Base-by-base conservation (phyloP, 2,888 invertebrate species). In the Geophilus truncorum region DNA sequence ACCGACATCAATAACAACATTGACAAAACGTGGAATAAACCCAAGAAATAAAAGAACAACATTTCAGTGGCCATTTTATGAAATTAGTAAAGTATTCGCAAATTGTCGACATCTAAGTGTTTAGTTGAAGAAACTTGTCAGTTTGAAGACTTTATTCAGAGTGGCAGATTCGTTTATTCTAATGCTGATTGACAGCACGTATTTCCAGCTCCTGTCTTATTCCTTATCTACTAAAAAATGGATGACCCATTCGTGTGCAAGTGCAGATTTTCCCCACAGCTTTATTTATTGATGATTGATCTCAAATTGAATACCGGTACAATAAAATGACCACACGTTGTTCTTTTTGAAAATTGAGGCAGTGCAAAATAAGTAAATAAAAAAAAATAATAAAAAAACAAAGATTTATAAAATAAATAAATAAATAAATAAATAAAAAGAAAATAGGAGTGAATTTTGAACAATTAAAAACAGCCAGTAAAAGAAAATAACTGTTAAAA, bases 131-230 rank as follows among this genome's bases (percentile, higher is more conserved):
- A 62, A 62, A 23, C 6, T 25, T 62, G 62, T 62, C 62, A 62
- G 25, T 9, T 62, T 62, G 23, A 45, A 62, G 62, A 25, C 62
- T 62, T 62, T 62, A 62, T 62, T 62, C 62, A 15, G 23, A 62
- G 25, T 62, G 62, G 25, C 62, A 62, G 62, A 62, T 62, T 62
- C 62, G 62, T 62, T 62, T 62, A 62, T 62, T 25, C 62, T 62
- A 62, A 62, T 23, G 9, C 62, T 62, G 62, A 62, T 25, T 62
- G 62, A 62, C 62, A 62, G 62, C 25, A 62, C 25, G 62, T 25
- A 62, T 62, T 23, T 23, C 23, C 23, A 23, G 62, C 21, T 23
- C 62, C 62, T 25, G 62, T 62, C 62, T 62, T 62, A 62, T 25
- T 62, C 62, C 10, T 23, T 25, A 62, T 25, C 62, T 25, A 25